A percentile compares a stretch with the other conserved stretches of the same genome.
These are phyloP conservation scores for Caenorhabditis panamensis DNA, from an alignment of 2,888 invertebrate species.

Conservation along the genomic window DNA sequence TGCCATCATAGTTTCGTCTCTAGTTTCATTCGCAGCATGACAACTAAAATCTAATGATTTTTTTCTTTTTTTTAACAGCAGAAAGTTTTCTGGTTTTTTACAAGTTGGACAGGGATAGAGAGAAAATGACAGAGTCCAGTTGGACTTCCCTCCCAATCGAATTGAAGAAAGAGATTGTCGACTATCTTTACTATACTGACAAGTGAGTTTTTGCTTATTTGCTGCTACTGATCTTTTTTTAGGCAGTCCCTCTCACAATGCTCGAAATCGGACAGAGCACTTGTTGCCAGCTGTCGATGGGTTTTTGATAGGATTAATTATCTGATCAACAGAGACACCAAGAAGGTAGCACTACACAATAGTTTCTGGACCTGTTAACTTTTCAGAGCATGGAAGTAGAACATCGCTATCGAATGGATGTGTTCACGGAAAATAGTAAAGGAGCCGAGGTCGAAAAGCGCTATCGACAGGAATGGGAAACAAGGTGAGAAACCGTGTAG, in stretches of 20 bases:
- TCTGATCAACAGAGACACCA: background rate
- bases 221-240: background rate
- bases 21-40: too few species aligned
- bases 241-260: constrained; percentile 2
- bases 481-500: too few species aligned
- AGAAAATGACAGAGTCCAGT: too few species aligned
- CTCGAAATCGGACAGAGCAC: background rate
- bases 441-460: background rate
- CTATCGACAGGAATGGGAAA: background rate
- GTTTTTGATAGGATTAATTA: background rate
- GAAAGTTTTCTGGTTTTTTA: too few species aligned
- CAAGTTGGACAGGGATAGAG: too few species aligned
- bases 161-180: too few species aligned
- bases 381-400: constrained; percentile 11
- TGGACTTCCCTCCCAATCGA: too few species aligned
- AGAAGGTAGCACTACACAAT: too few species aligned
- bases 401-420: constrained; percentile 1
- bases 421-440: background rate
- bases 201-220: background rate
- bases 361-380: too few species aligned
- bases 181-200: background rate
- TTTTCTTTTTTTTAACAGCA: too few species aligned
- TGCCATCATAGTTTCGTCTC: too few species aligned
- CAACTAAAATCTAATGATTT: too few species aligned
- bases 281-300: background rate